Percentiles rank a stretch among this genome's conserved stretches.
phyloP scores from a whole-genome alignment of 2,888 invertebrate genomes.

The Alitta virens region DNA sequence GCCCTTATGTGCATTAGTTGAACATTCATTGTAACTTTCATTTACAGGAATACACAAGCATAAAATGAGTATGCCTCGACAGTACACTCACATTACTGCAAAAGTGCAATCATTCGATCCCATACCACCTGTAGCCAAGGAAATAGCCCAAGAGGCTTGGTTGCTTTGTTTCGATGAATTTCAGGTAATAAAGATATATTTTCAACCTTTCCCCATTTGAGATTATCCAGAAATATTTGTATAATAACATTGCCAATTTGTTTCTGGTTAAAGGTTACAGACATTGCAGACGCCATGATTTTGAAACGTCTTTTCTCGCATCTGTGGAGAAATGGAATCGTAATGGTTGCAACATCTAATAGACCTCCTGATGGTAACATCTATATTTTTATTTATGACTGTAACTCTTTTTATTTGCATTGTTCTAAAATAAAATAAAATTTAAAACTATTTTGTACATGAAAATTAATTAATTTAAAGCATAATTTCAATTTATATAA shows the following conservation, averaged over 20 bases:
- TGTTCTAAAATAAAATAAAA: too few relatives aligned
- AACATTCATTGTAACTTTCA: too few relatives aligned
- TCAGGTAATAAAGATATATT: conserved; percentile 66
- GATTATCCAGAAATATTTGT: too few relatives aligned
- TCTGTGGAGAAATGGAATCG: conserved; percentile 84
- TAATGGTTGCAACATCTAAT: conserved; percentile 95
- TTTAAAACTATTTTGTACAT: too few relatives aligned
- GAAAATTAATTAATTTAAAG: too few relatives aligned
- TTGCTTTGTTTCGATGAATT: conserved; percentile 97
- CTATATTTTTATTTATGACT: too few relatives aligned
- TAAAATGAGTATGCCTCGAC: conserved; percentile 63
- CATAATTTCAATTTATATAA: too few relatives aligned
- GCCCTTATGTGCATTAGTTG: too few relatives aligned
- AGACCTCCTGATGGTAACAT: conserved; percentile 78
- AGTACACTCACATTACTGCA: conserved; percentile 48
- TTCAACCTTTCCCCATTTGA: not conserved
- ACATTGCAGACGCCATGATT: conserved; percentile 99
- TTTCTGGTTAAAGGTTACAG: conserved; percentile 71
- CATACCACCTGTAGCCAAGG: conserved; percentile 86
- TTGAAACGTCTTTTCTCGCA: conserved; percentile 91
- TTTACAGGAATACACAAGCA: conserved; percentile 61
- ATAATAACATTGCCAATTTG: not conserved
- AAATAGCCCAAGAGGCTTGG: conserved; percentile 83
- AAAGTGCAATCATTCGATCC: conserved; percentile 82
- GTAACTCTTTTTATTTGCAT: too few relatives aligned